Evolutionary conservation across 2,888 invertebrate genomes (phyloP).

Genomic region (Sinopyrophorus schimmeli): DNA sequence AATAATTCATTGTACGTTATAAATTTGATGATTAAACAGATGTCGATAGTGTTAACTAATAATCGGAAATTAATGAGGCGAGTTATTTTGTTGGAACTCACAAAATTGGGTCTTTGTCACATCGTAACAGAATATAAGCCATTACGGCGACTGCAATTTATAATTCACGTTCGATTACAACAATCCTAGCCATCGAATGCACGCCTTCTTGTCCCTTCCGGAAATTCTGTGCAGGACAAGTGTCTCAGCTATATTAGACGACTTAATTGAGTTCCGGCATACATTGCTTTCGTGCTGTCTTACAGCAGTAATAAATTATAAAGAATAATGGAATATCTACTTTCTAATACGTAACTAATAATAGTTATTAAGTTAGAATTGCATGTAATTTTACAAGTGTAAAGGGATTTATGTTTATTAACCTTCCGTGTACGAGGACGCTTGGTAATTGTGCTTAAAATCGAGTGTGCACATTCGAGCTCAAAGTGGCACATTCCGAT

Average conservation of each 20-base stretch:
- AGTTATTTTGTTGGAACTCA: slow-evolving; percentile 10
- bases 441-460: no score
- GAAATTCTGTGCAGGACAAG: slow-evolving; percentile 29
- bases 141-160: slow-evolving; percentile 21
- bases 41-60: slow-evolving; percentile 7
- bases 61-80: slow-evolving; percentile 14
- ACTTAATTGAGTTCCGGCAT: slow-evolving; percentile 29
- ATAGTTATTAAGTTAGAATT: no score
- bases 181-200: slow-evolving; percentile 12
- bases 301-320: no score
- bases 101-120: neutral
- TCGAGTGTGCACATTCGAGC: no score
- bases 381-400: no score
- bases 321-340: no score
- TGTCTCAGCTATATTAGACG: slow-evolving; percentile 22
- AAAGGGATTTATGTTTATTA: no score
- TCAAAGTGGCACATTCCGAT: no score
- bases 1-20: slow-evolving; percentile 15
- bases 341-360: no score
- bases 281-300: no score
- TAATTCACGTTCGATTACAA: slow-evolving; percentile 23
- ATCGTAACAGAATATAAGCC: slow-evolving; percentile 12
- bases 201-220: slow-evolving; percentile 21
- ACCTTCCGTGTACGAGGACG: no score
- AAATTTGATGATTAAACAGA: slow-evolving; percentile 15